Evolutionary conservation across 2,113 vertebrate species (phyloP), one percentile per base, ranked within the genome.

Genomic region (Oreotrochilus melanogaster): DNA sequence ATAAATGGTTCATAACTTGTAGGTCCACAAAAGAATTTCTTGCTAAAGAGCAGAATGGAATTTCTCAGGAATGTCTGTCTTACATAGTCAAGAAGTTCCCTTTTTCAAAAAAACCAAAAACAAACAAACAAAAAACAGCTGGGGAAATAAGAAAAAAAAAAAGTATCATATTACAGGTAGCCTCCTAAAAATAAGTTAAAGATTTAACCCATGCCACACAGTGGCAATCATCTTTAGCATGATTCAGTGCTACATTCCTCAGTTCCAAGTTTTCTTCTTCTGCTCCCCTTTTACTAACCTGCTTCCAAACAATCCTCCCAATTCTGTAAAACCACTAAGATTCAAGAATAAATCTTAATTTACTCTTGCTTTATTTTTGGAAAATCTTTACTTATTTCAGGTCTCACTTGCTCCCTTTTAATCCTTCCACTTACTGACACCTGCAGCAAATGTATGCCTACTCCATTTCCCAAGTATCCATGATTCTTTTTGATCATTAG

Each of bases 191-290:
- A 90, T 65, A 89, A 94, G 70, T 94, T 91, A 86, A 39, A 69
- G 45, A 75, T 27, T 86, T 88, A 35, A 58, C 16, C 25, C 64
- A 81, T 31, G 75, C 93, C 94, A 96, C 94, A 94, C 39, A 94
- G 95, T 92, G 93, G 89, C 90, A 86, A 94, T 47, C 33, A 90
- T 33, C 92, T 93, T 83, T 33, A 92, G 16, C 28, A 48, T 17
- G 30, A 79, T 47, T 88, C 51, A 78, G 4, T 12, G 3, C 57
- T 81, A 78, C 17, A 82, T 39, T 39, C 23, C 33, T 11, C 71
- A 85, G 21, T n/a, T 79, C 31, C 47, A 69, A 16, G 11, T 76
- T 79, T 62, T 73, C 12, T 50, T 56, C 17, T 84, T 61, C 35
- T 64, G 18, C 25, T 89, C 6, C 3, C 45, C 7, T 62, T 84